Percentiles rank a stretch among this genome's conserved stretches.
These are phyloP conservation scores for Thunnus albacares DNA, from an alignment of 2,797 vertebrate genomes.

Conservation along the genomic window DNA sequence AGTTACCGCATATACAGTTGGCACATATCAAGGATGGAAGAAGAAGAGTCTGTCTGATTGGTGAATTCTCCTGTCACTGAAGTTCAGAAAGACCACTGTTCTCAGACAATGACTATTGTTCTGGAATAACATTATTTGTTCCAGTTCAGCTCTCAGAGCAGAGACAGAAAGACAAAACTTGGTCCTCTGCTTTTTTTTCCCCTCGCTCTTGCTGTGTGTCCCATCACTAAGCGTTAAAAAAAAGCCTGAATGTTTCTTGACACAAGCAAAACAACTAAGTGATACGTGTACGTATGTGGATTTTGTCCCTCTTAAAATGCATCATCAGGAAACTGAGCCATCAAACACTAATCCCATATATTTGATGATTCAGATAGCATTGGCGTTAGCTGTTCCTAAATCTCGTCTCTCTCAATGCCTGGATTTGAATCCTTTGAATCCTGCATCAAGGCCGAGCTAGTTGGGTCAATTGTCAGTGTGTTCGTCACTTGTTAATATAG, in stretches of 20 bases:
- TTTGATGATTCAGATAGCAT: conserved; percentile 72
- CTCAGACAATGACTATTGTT: conserved; percentile 18
- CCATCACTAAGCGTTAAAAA: conserved; percentile 34
- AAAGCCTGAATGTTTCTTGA: conserved; percentile 39
- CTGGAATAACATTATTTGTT: conserved; percentile 54
- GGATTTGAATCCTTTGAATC: conserved; percentile 73
- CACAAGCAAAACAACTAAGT: conserved; percentile 37
- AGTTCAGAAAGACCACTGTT: background rate
- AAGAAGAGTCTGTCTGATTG: background rate
- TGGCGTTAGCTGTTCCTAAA: conserved; percentile 69
- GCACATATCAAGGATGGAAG: background rate
- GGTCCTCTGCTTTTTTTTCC: background rate
- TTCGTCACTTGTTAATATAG: conserved; percentile 50
- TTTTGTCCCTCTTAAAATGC: conserved; percentile 62
- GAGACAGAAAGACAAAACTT: conserved; percentile 15
- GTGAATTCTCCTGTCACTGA: conserved; percentile 19
- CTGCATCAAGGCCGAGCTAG: conserved; percentile 60
- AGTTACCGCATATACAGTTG: background rate
- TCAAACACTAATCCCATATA: conserved; percentile 71
- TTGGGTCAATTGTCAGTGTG: conserved; percentile 61
- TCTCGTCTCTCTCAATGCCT: conserved; percentile 68
- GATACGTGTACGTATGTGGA: conserved; percentile 11
- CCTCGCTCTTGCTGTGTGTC: conserved; percentile 22
- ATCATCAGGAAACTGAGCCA: conserved; percentile 64
- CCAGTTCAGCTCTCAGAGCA: conserved; percentile 39